A percentile compares a stretch with the other conserved stretches of the same genome.
phyloP scores from a whole-genome alignment of 2,888 invertebrate genomes.

The Anoplius nigerrimus region DNA sequence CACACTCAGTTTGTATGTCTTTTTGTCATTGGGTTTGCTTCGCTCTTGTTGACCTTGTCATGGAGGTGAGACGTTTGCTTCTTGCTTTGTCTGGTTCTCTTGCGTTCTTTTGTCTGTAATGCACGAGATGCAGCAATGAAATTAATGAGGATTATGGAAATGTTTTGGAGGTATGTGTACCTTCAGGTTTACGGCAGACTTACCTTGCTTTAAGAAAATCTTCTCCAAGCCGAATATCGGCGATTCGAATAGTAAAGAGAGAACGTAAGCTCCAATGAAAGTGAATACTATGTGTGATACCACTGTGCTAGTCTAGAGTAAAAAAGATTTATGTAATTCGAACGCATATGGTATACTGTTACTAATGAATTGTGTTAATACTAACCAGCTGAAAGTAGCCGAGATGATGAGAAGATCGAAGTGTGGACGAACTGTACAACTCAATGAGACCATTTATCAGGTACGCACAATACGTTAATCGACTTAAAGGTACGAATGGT shows the following conservation, averaged over 20 bases:
- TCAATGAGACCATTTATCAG: slow-evolving; percentile 84
- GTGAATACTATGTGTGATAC: slow-evolving; percentile 80
- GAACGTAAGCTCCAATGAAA: slow-evolving; percentile 79
- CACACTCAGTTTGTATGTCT: slow-evolving; percentile 11
- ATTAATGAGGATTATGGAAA: too few relatives aligned
- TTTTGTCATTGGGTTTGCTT: background rate
- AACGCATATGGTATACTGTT: background rate
- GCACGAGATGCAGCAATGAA: too few relatives aligned
- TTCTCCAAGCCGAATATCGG: slow-evolving; percentile 84
- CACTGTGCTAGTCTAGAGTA: slow-evolving; percentile 9
- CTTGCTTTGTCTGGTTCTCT: background rate
- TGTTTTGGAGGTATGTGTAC: background rate
- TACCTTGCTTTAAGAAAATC: slow-evolving; percentile 78
- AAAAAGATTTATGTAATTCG: background rate
- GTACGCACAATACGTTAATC: slow-evolving; percentile 85
- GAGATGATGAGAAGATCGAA: slow-evolving; percentile 79
- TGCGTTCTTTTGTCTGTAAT: background rate
- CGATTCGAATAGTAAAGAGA: slow-evolving; percentile 83
- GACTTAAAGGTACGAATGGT: slow-evolving; percentile 81
- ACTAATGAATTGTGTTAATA: slow-evolving; percentile 32
- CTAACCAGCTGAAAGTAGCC: slow-evolving; percentile 81
- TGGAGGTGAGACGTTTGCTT: background rate
- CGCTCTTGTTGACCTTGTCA: background rate
- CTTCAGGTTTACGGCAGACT: slow-evolving; percentile 42
- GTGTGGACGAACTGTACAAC: slow-evolving; percentile 80